Evolutionary conservation across 2,797 vertebrate genomes (phyloP).

Genomic region (Harpagifer antarcticus): DNA sequence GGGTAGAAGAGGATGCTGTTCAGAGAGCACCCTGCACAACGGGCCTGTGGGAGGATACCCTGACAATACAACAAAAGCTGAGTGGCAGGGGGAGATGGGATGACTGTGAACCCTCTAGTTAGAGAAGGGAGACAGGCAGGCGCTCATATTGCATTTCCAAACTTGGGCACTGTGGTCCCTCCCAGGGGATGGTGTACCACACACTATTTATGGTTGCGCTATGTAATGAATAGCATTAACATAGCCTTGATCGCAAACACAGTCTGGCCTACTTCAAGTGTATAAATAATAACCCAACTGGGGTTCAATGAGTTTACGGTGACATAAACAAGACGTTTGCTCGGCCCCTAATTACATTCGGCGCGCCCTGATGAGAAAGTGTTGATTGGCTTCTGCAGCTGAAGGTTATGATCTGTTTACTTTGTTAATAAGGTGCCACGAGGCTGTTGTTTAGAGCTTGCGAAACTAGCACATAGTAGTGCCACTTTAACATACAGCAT

Average conservation of each 20-base stretch:
- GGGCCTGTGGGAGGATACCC: conserved; percentile 58
- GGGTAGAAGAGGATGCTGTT: conserved; percentile 51
- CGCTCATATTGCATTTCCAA: conserved; percentile 62
- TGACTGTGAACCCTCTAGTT: conserved; percentile 68
- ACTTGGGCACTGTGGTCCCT: conserved; percentile 33
- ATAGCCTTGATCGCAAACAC: conserved; percentile 75
- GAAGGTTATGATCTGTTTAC: conserved; percentile 69
- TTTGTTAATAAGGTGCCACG: conserved; percentile 41
- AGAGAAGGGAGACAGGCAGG: conserved; percentile 51
- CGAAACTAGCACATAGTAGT: background rate
- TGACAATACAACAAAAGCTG: conserved; percentile 57
- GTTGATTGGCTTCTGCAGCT: conserved; percentile 74
- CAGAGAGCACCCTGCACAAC: conserved; percentile 35
- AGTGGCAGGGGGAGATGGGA: conserved; percentile 67
- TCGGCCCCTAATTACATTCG: conserved; percentile 66
- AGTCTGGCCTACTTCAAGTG: conserved; percentile 72
- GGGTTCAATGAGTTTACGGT: conserved; percentile 70
- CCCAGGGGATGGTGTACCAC: conserved; percentile 59
- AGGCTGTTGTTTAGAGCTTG: conserved; percentile 38
- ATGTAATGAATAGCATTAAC: conserved; percentile 74
- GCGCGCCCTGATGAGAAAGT: conserved; percentile 59
- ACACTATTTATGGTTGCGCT: conserved; percentile 66
- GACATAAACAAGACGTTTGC: conserved; percentile 70
- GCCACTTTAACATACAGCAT: conserved; percentile 21
- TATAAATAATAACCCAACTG: conserved; percentile 69